phyloP scores from a whole-genome alignment of 2,888 invertebrate species.

The Frankliniella fusca region DNA sequence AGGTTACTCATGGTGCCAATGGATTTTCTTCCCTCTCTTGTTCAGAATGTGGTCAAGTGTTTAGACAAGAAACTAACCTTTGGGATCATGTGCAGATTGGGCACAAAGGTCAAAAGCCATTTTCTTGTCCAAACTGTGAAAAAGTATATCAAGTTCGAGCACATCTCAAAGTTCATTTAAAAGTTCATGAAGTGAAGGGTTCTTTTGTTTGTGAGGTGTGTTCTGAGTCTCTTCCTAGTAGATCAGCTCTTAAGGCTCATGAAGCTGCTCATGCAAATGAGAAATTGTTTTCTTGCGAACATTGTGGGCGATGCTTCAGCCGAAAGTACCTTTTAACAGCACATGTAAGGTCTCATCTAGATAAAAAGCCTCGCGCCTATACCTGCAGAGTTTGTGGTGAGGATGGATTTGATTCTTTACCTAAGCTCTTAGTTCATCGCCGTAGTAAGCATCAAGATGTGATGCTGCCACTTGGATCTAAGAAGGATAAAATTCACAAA shows the following conservation, averaged over 20 bases:
- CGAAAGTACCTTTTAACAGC: conserved; percentile 20
- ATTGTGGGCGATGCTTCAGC: conserved; percentile 25
- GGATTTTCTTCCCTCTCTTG: not conserved
- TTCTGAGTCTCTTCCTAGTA: conserved; percentile 1
- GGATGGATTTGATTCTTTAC: conserved; percentile 12
- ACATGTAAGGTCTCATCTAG: conserved; percentile 13
- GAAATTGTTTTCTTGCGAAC: conserved; percentile 30
- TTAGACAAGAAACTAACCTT: not conserved
- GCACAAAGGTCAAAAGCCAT: not conserved
- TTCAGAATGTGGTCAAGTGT: not conserved
- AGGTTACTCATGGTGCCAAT: not conserved
- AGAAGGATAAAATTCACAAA: conserved; percentile 7
- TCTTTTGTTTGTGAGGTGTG: conserved; percentile 30
- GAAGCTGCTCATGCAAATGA: conserved; percentile 28
- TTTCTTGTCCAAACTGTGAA: conserved; percentile 11
- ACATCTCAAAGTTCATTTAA: conserved; percentile 21
- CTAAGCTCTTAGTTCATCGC: not conserved
- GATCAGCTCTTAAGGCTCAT: conserved; percentile 24
- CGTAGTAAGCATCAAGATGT: conserved; percentile 6
- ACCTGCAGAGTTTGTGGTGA: conserved; percentile 28
- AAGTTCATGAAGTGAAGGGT: conserved; percentile 29
- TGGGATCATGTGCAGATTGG: not conserved
- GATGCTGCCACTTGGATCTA: not conserved
- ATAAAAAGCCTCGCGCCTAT: conserved; percentile 2
- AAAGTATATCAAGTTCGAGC: conserved; percentile 16